phyloP scores from a whole-genome alignment of 1,140 invertebrate species.

The Sminthurides bifidus region DNA sequence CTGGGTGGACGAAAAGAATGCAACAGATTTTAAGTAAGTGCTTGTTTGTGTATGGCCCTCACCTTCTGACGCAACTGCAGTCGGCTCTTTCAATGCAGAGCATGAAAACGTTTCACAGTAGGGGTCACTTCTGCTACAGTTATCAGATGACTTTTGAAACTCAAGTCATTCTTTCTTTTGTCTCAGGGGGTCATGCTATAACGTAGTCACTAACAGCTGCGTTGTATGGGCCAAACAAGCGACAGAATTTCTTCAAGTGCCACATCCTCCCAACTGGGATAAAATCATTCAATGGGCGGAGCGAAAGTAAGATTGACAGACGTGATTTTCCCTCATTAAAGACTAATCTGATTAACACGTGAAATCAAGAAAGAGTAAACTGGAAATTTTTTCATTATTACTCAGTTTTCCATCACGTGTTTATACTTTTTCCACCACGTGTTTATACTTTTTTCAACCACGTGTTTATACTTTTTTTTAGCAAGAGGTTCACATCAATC shows the following conservation, averaged over 20 bases:
- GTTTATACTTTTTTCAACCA: not conserved
- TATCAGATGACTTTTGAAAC: not conserved
- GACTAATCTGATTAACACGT: not conserved
- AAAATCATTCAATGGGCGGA: slow-evolving; percentile 22
- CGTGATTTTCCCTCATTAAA: not conserved
- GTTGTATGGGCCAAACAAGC: slow-evolving; percentile 21
- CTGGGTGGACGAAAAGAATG: slow-evolving; percentile 23
- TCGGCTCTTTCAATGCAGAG: too few relatives aligned
- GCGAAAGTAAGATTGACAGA: slow-evolving; percentile 8
- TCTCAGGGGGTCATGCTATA: slow-evolving; percentile 21
- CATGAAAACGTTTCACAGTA: not conserved
- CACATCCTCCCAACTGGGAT: slow-evolving; percentile 26
- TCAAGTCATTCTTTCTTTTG: slow-evolving; percentile 3
- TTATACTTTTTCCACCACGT: not conserved
- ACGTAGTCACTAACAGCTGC: slow-evolving; percentile 25
- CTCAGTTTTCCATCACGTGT: too few relatives aligned
- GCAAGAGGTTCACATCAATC: slow-evolving; percentile 6
- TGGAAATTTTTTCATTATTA: too few relatives aligned
- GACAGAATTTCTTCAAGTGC: slow-evolving; percentile 15
- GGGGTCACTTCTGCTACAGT: not conserved
- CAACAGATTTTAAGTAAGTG: slow-evolving; percentile 12
- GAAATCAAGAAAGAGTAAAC: not conserved
- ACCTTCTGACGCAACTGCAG: too few relatives aligned
- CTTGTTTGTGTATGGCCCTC: not conserved
- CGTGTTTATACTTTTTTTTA: not conserved